phyloP scores from a whole-genome alignment of 2,113 vertebrate genomes.

The Tachycineta bicolor region DNA sequence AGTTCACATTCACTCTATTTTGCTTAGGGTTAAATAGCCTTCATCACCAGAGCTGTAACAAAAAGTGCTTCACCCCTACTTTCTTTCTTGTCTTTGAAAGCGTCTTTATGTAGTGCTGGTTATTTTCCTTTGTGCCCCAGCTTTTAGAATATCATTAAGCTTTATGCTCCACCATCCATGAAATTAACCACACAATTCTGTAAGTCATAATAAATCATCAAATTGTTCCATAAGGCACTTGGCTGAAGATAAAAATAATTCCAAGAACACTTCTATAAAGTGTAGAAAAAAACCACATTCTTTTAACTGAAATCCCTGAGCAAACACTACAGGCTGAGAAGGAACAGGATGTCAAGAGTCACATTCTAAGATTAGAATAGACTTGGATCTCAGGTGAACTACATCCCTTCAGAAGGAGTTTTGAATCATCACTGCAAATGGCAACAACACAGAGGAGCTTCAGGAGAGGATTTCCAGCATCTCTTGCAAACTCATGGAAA shows the following conservation, averaged over 20 bases:
- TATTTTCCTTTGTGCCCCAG: not conserved
- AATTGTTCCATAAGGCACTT: not conserved
- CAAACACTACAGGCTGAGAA: slow-evolving; percentile 20
- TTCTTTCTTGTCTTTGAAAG: slow-evolving; percentile 14
- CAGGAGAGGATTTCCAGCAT: not conserved
- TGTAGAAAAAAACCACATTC: not conserved
- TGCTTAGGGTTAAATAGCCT: not conserved
- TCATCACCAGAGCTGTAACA: not conserved
- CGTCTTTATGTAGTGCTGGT: not conserved
- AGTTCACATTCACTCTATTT: not conserved
- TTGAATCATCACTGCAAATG: not conserved
- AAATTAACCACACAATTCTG: slow-evolving; percentile 41
- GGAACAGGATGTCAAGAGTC: slow-evolving; percentile 18
- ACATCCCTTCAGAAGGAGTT: not conserved
- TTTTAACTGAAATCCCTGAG: slow-evolving; percentile 10
- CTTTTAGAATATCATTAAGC: slow-evolving; percentile 1
- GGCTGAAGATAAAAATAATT: slow-evolving; percentile 30
- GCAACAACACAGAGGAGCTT: not conserved
- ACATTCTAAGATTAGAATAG: not conserved
- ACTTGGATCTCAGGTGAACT: slow-evolving; percentile 1
- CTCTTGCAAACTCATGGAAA: not conserved
- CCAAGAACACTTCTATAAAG: not conserved
- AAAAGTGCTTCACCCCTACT: not conserved
- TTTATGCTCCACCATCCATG: slow-evolving; percentile 32
- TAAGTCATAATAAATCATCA: slow-evolving; percentile 42